phyloP scores from a whole-genome alignment of 2,888 invertebrate species.

The Tyria jacobaeae region DNA sequence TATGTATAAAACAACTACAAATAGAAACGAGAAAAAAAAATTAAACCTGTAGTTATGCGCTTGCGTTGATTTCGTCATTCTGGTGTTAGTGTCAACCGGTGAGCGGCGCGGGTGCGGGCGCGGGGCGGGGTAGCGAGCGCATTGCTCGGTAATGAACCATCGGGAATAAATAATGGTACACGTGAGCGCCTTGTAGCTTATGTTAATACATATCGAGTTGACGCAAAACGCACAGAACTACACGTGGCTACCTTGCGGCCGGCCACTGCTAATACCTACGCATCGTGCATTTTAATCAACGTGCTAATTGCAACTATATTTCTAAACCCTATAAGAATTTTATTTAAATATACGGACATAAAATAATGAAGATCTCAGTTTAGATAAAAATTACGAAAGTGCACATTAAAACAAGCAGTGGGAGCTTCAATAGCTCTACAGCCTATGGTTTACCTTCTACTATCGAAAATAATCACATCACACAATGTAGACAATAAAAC shows the following conservation, averaged over 20 bases:
- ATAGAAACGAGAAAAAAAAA: conserved; percentile 47
- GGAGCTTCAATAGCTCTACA: conserved; percentile 33
- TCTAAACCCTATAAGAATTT: conserved; percentile 21
- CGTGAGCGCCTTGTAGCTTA: conserved; percentile 45
- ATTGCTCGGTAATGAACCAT: conserved; percentile 53
- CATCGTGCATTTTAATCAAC: conserved; percentile 25
- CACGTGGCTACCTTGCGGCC: conserved; percentile 35
- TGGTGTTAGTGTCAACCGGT: conserved; percentile 55
- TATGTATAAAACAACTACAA: conserved; percentile 50
- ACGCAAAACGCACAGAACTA: conserved; percentile 29
- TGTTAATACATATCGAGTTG: conserved; percentile 44
- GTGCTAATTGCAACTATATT: conserved; percentile 23
- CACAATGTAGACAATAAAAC: conserved; percentile 35
- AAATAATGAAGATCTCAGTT: conserved; percentile 18
- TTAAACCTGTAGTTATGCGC: conserved; percentile 61
- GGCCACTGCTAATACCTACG: conserved; percentile 6
- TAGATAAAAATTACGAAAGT: conserved; percentile 22
- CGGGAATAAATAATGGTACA: conserved; percentile 48
- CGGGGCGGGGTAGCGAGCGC: conserved; percentile 36
- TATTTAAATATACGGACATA: conserved; percentile 13
- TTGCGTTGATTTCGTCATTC: conserved; percentile 58
- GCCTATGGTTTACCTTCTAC: conserved; percentile 32
- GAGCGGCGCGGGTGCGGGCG: conserved; percentile 27
- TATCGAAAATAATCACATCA: conserved; percentile 30
- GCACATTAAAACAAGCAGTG: conserved; percentile 36